Evolutionary conservation across 2,888 invertebrate genomes (phyloP), one percentile per base, ranked within the genome.

Genomic region (Phrixothrix hirtus): DNA sequence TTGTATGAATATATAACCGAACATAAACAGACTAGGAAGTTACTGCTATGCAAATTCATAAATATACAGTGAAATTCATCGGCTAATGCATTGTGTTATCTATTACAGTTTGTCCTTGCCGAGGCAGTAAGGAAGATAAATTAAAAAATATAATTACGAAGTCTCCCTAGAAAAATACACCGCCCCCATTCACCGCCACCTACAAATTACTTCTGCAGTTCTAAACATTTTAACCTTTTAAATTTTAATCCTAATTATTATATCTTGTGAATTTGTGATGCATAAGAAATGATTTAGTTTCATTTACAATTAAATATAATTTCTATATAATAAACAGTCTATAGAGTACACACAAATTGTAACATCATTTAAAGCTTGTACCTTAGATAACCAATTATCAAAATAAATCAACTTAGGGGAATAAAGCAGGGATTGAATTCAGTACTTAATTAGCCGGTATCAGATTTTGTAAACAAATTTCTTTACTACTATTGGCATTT

Each of bases 81-180:
- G 65, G 64, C 65, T 65, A 66, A 66, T 66, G 66, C 62, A 64
- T 68, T 66, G 61, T 59, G 68, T 68, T 71, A 71, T 70, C 70
- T 70, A 67, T 68, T 70, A 69, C 65, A 63, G 56, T 58, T 63
- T 66, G 67, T 69, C 67, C 67, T 70, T 70, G 65, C 54, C 60
- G 60, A 63, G 68, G 65, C 80, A 79, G 80, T 82, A 82, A 82
- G 82, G 82, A 83, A 82, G 83, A 83, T 83, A 83, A 83, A 83
- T 83, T 83, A 83, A 83, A 83, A 83, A 83, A 83, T 82, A 82
- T 83, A 83, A 83, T 83, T 83, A 83, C 81, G 80, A 79, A 80
- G 80, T 79, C 80, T 80, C 82, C 82, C 81, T 81, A 80, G 80
- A 80, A 65, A 62, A 65, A 67, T 62, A 65, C 66, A 73, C 63